A percentile compares a stretch with the other conserved stretches of the same genome.
phyloP scores from a whole-genome alignment of 2,888 invertebrate species.

The Tipula lateralis region DNA sequence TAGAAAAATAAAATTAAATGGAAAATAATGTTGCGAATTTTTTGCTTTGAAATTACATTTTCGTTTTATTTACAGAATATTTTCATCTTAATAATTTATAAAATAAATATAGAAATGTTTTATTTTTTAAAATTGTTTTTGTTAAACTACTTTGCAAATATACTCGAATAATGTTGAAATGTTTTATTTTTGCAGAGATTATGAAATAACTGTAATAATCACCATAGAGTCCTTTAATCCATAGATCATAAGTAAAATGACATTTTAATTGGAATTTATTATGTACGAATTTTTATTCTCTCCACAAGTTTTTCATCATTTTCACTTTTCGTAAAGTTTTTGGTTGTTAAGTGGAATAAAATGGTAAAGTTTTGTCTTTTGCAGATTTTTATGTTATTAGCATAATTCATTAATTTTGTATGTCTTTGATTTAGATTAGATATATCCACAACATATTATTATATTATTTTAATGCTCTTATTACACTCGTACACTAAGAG shows the following conservation, averaged over 20 bases:
- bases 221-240: not conserved
- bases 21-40: not conserved
- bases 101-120: not conserved
- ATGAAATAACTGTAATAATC: not conserved
- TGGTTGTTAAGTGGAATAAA: not conserved
- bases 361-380: not conserved
- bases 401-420: too few species aligned
- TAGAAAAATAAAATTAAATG: not conserved
- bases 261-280: conserved; percentile 24
- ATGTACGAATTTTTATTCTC: not conserved
- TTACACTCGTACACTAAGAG: too few species aligned
- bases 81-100: conserved; percentile 2
- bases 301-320: not conserved
- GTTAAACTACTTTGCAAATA: not conserved
- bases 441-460: too few species aligned
- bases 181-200: not conserved
- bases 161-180: not conserved
- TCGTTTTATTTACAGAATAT: not conserved
- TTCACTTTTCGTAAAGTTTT: not conserved
- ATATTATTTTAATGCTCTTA: too few species aligned
- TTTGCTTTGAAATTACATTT: not conserved
- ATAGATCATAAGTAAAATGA: not conserved
- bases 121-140: not conserved
- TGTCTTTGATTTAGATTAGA: too few species aligned
- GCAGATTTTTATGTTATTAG: not conserved